A percentile compares a stretch with the other conserved stretches of the same genome.
These are phyloP conservation scores for Ecliptopera silaceata DNA, from an alignment of 2,888 invertebrate genomes.

Conservation along the genomic window DNA sequence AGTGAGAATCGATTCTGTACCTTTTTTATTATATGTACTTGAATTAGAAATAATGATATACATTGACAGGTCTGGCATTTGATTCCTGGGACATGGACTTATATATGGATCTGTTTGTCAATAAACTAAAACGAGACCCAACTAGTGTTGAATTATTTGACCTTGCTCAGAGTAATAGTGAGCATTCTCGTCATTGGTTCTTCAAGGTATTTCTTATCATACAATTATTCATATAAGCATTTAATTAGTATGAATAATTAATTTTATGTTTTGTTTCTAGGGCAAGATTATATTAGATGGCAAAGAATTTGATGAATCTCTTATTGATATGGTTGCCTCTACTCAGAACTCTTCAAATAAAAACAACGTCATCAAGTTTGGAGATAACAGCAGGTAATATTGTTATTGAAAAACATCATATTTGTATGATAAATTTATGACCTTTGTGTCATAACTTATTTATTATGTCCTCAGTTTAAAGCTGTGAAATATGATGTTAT, in stretches of 20 bases:
- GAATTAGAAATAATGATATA: not conserved
- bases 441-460: slow-evolving; percentile 3
- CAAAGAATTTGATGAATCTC: slow-evolving; percentile 88
- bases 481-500: not conserved
- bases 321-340: slow-evolving; percentile 96
- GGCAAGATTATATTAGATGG: slow-evolving; percentile 94
- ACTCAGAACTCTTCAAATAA: slow-evolving; percentile 93
- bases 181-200: slow-evolving; percentile 99
- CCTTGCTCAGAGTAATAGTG: slow-evolving; percentile 98
- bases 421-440: not conserved
- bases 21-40: too few species aligned
- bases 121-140: slow-evolving; percentile 93
- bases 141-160: slow-evolving; percentile 99
- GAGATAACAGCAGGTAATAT: slow-evolving; percentile 94
- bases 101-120: slow-evolving; percentile 93
- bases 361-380: slow-evolving; percentile 98
- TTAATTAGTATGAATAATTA: slow-evolving; percentile 3
- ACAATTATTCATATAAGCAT: too few species aligned
- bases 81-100: slow-evolving; percentile 96
- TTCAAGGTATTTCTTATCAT: slow-evolving; percentile 85
- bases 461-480: not conserved
- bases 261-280: slow-evolving; percentile 52
- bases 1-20: too few species aligned
- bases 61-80: slow-evolving; percentile 90
- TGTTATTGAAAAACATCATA: not conserved